Evolutionary conservation across 2,113 vertebrate genomes (phyloP).

Genomic region (Bothrops jararaca): DNA sequence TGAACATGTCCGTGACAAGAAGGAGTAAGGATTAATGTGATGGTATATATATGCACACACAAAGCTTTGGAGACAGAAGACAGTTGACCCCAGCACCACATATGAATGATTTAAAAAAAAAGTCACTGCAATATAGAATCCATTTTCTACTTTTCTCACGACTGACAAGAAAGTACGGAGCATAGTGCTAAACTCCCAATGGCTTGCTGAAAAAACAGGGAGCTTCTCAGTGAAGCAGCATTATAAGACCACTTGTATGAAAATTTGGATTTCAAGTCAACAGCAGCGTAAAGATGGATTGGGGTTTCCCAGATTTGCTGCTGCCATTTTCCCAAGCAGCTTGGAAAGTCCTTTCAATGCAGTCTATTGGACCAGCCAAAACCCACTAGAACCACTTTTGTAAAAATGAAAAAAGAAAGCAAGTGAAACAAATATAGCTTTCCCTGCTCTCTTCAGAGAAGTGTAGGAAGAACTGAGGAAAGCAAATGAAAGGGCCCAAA

Average conservation of each 20-base stretch:
- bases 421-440: neutral
- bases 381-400: neutral
- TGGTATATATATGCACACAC: too few species aligned
- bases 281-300: neutral
- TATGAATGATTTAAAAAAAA: neutral
- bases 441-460: neutral
- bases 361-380: neutral
- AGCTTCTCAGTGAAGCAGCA: neutral
- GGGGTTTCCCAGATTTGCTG: too few species aligned
- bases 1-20: neutral
- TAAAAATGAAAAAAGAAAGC: neutral
- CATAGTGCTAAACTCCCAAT: neutral
- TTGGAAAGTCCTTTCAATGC: neutral
- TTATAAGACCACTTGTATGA: neutral
- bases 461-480: neutral
- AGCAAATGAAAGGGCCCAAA: neutral
- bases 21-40: neutral
- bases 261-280: neutral
- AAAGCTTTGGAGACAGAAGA: neutral
- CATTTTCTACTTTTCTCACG: neutral
- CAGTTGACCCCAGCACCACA: neutral
- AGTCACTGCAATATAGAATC: neutral
- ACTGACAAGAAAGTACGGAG: neutral
- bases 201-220: neutral
- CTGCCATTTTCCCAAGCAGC: neutral